phyloP scores from a whole-genome alignment of 2,797 vertebrate genomes.

The Acrocephalus scirpaceus region DNA sequence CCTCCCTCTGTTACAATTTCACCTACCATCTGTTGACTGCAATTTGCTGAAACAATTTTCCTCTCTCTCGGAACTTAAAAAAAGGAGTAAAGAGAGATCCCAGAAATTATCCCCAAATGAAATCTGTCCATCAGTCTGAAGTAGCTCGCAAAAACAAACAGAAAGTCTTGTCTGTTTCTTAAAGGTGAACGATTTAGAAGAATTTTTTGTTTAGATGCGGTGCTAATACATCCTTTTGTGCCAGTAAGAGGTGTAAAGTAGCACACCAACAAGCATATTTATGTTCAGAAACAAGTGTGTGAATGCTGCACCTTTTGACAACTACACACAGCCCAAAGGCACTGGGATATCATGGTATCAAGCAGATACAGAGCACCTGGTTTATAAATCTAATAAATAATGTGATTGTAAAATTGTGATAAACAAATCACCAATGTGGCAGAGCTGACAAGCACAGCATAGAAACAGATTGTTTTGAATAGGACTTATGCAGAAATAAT shows the following conservation, averaged over 20 bases:
- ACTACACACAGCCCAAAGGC: background rate
- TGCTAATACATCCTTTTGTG: background rate
- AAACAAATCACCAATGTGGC: background rate
- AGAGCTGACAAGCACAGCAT: background rate
- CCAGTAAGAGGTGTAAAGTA: background rate
- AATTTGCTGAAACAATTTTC: background rate
- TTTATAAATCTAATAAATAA: background rate
- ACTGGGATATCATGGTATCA: background rate
- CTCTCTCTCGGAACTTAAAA: background rate
- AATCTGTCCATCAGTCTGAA: background rate
- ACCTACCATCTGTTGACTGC: background rate
- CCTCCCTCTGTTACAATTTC: background rate
- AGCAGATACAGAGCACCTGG: background rate
- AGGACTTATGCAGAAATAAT: background rate
- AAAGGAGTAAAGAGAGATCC: background rate
- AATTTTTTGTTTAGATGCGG: background rate
- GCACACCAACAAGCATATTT: background rate
- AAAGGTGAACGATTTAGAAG: background rate
- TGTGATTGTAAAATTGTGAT: background rate
- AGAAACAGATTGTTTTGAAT: background rate
- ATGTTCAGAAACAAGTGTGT: background rate
- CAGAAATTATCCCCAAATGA: background rate
- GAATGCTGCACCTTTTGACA: background rate
- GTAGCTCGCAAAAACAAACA: background rate
- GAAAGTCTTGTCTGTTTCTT: background rate